These are phyloP conservation scores for Dasyornis broadbenti DNA, from an alignment of 2,113 vertebrate genomes.

Conservation along the genomic window DNA sequence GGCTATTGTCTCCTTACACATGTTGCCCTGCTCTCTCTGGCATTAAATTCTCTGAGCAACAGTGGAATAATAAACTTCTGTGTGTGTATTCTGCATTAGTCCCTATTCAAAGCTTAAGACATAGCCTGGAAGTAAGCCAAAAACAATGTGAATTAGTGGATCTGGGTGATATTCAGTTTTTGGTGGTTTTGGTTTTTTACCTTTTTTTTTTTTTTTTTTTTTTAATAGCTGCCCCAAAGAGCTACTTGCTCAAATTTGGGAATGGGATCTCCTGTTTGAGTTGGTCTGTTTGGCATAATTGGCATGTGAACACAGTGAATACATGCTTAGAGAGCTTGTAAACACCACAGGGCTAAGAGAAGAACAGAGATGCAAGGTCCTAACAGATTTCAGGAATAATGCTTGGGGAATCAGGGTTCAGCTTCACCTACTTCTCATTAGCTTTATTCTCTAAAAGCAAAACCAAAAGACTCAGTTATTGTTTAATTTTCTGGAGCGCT, in stretches of 20 bases:
- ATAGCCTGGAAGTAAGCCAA: not conserved
- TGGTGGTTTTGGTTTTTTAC: not conserved
- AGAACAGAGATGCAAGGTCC: not conserved
- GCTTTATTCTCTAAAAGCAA: not conserved
- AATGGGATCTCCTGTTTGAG: not conserved
- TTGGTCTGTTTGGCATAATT: not conserved
- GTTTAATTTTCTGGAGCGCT: not conserved
- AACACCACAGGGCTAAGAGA: not conserved
- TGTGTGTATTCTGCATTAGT: not conserved
- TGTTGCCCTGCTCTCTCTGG: not conserved
- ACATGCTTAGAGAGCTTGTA: not conserved
- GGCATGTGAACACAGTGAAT: not conserved
- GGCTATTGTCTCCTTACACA: not conserved
- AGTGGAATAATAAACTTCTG: not conserved
- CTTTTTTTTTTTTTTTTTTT: too few relatives aligned
- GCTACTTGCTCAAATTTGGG: not conserved
- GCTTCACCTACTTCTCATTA: not conserved
- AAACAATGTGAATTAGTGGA: not conserved
- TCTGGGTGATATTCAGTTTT: not conserved
- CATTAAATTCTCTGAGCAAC: not conserved
- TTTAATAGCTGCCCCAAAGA: not conserved
- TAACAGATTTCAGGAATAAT: not conserved
- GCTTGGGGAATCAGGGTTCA: not conserved
- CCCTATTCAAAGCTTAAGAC: not conserved
- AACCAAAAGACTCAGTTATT: not conserved